Percentiles rank a stretch among this genome's conserved stretches.
phyloP scores from a whole-genome alignment of 2,113 vertebrate species.

The Arenaria interpres region DNA sequence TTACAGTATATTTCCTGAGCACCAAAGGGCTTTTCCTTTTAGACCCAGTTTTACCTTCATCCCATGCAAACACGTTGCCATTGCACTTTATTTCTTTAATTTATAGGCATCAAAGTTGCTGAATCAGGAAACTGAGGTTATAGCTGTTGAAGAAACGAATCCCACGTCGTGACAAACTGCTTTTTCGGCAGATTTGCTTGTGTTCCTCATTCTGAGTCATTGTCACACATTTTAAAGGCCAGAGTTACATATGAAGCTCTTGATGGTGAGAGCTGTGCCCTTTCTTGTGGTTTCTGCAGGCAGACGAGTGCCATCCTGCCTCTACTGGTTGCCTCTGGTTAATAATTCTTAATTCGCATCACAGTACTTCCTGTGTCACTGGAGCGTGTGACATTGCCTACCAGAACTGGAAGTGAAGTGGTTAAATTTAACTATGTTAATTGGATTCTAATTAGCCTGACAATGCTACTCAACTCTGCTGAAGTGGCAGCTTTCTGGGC shows the following conservation, averaged over 20 bases:
- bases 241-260: slow-evolving; percentile 18
- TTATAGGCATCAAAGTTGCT: slow-evolving; percentile 70
- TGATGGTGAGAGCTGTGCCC: slow-evolving; percentile 58
- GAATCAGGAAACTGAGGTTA: slow-evolving; percentile 78
- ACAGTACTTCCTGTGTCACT: slow-evolving; percentile 18
- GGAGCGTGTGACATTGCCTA: slow-evolving; percentile 13
- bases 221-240: slow-evolving; percentile 65
- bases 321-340: slow-evolving; percentile 10
- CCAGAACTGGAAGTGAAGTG: slow-evolving; percentile 25
- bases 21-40: slow-evolving; percentile 20
- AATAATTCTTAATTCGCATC: not conserved
- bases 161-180: slow-evolving; percentile 63
- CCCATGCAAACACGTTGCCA: slow-evolving; percentile 61
- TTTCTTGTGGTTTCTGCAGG: slow-evolving; percentile 68
- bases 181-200: slow-evolving; percentile 63
- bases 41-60: slow-evolving; percentile 46
- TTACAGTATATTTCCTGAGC: not conserved
- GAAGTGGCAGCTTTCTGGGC: not conserved
- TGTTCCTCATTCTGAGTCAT: slow-evolving; percentile 73
- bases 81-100: slow-evolving; percentile 70
- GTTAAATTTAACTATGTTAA: not conserved
- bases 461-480: not conserved
- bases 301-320: not conserved
- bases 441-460: not conserved
- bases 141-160: slow-evolving; percentile 73